These are phyloP conservation scores for Orthosia incerta DNA, from an alignment of 2,888 invertebrate species.

Conservation along the genomic window DNA sequence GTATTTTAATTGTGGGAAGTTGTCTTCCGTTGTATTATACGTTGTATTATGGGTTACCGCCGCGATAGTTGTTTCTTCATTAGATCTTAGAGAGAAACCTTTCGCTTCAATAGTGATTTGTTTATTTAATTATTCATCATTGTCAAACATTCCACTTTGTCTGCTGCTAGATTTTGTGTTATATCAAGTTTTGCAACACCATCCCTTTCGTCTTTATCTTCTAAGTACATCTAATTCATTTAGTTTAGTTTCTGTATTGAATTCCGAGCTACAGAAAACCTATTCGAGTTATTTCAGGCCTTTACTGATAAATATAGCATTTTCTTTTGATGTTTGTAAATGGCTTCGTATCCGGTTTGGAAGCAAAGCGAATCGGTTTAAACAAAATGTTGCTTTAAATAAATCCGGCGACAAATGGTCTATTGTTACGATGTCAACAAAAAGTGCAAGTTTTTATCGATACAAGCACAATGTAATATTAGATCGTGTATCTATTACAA, in stretches of 20 bases:
- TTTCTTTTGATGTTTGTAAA: constrained; percentile 60
- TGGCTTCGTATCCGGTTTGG: constrained; percentile 53
- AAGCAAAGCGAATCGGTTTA: constrained; percentile 51
- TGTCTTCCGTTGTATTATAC: constrained; percentile 1
- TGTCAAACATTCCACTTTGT: neutral
- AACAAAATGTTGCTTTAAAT: constrained; percentile 52
- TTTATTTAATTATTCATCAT: neutral
- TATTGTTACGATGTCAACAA: constrained; percentile 27
- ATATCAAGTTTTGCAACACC: neutral
- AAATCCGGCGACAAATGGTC: constrained; percentile 54
- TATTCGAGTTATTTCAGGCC: constrained; percentile 36
- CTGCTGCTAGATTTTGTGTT: neutral
- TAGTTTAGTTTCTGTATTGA: neutral
- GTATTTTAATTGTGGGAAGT: constrained; percentile 37
- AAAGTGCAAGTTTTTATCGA: constrained; percentile 51
- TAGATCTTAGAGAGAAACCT: neutral
- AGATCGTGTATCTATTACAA: constrained; percentile 20
- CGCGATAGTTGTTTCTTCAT: neutral
- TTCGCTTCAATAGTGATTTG: neutral
- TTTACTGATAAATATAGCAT: constrained; percentile 47
- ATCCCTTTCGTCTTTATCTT: neutral
- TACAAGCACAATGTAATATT: constrained; percentile 5
- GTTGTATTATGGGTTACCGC: constrained; percentile 12
- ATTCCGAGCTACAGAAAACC: constrained; percentile 17
- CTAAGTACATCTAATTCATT: neutral